Evolutionary conservation across 2,797 vertebrate species (phyloP).

Genomic region (Leptodactylus fallax): DNA sequence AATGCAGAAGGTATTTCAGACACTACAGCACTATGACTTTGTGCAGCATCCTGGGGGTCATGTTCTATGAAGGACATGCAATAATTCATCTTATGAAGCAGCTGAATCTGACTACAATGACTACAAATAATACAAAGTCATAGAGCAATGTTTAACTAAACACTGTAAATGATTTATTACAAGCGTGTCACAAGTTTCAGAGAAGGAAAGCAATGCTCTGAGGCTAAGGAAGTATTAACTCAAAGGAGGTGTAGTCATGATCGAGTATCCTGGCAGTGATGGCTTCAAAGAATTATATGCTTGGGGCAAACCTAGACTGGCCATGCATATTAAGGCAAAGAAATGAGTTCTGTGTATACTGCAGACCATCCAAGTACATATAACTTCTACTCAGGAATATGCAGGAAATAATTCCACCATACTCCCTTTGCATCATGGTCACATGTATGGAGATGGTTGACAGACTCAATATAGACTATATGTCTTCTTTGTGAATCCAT

Average conservation of each 20-base stretch:
- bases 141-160: slow-evolving; percentile 1
- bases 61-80: not conserved
- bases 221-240: slow-evolving; percentile 17
- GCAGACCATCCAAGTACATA: not conserved
- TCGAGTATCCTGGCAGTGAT: not conserved
- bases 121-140: not conserved
- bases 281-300: not conserved
- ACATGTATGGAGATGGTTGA: not conserved
- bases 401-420: not conserved
- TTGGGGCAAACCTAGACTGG: not conserved
- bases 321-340: not conserved
- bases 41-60: not conserved
- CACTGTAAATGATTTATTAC: slow-evolving; percentile 36
- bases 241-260: slow-evolving; percentile 9
- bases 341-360: not conserved
- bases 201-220: not conserved
- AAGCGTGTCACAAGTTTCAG: slow-evolving; percentile 1
- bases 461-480: too few species aligned
- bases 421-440: not conserved
- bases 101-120: not conserved
- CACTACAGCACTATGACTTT: not conserved
- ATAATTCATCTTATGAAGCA: not conserved
- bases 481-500: too few species aligned
- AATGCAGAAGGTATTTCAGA: slow-evolving; percentile 27
- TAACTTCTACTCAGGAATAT: not conserved